Conservation (phyloP, 2,888 invertebrate genomes). For the Neelides folsomi region DNA sequence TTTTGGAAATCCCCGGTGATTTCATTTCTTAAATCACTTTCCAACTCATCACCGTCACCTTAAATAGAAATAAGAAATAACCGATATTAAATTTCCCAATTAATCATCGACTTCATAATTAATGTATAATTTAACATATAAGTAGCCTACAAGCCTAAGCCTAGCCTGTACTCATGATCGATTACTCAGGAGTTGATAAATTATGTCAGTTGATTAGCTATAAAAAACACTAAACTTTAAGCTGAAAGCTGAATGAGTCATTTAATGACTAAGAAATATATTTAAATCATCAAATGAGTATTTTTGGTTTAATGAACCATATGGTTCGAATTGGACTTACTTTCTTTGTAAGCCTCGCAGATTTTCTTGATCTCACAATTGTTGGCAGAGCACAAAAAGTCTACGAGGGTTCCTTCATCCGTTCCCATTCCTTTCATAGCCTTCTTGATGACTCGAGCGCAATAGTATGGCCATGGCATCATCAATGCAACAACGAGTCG, state of each 20-base stretch:
- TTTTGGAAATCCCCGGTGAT: slow-evolving; percentile 43
- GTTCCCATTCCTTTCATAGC: slow-evolving; percentile 41
- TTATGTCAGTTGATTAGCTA: too few relatives aligned
- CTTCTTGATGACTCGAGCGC: slow-evolving; percentile 40
- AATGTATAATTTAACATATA: too few relatives aligned
- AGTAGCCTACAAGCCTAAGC: too few relatives aligned
- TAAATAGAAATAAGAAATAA: not conserved
- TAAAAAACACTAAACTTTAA: too few relatives aligned
- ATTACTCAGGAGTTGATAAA: too few relatives aligned
- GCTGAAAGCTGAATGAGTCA: not conserved
- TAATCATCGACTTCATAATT: too few relatives aligned
- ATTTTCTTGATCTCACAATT: slow-evolving; percentile 36
- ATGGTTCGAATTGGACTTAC: slow-evolving; percentile 18
- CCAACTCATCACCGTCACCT: slow-evolving; percentile 36
- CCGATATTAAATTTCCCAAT: too few relatives aligned
- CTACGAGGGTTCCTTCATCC: slow-evolving; percentile 38
- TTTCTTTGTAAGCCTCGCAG: slow-evolving; percentile 29
- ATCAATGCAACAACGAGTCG: slow-evolving; percentile 39
- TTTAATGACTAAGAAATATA: not conserved
- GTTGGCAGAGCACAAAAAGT: slow-evolving; percentile 39
- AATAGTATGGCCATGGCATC: slow-evolving; percentile 38
- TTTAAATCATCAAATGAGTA: not conserved
- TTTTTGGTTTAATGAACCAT: not conserved
- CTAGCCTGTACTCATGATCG: too few relatives aligned
- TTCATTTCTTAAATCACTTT: slow-evolving; percentile 40